Percentiles rank a stretch among this genome's conserved stretches.
These are phyloP conservation scores for Carduelis carduelis DNA, from an alignment of 2,797 vertebrate species.

Conservation along the genomic window DNA sequence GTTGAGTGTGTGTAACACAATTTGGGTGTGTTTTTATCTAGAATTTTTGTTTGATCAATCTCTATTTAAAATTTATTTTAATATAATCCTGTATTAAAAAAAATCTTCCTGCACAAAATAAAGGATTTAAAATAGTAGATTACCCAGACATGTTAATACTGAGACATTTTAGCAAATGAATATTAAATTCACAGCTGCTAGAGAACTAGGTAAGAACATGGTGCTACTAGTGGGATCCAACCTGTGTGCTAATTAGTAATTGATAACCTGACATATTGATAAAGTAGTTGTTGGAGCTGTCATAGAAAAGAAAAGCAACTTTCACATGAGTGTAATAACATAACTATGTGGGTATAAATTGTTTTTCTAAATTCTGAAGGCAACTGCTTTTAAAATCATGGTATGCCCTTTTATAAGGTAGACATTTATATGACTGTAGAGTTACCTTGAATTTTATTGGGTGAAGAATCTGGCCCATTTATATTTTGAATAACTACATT, in stretches of 20 bases:
- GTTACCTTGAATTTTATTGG: neutral
- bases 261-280: neutral
- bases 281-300: neutral
- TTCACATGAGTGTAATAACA: neutral
- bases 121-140: neutral
- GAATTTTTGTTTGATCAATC: neutral
- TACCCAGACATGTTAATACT: neutral
- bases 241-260: neutral
- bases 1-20: neutral
- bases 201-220: neutral
- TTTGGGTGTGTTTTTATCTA: neutral
- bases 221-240: neutral
- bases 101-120: neutral
- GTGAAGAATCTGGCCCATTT: neutral
- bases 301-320: neutral
- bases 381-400: neutral
- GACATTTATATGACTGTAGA: neutral
- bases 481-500: conserved; percentile 23
- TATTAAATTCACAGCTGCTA: neutral
- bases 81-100: neutral
- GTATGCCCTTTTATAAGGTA: neutral
- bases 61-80: neutral
- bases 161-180: neutral
- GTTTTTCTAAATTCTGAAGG: neutral
- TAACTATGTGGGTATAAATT: neutral